Evolutionary conservation across 2,888 invertebrate genomes (phyloP).

Genomic region (Phrixothrix hirtus): DNA sequence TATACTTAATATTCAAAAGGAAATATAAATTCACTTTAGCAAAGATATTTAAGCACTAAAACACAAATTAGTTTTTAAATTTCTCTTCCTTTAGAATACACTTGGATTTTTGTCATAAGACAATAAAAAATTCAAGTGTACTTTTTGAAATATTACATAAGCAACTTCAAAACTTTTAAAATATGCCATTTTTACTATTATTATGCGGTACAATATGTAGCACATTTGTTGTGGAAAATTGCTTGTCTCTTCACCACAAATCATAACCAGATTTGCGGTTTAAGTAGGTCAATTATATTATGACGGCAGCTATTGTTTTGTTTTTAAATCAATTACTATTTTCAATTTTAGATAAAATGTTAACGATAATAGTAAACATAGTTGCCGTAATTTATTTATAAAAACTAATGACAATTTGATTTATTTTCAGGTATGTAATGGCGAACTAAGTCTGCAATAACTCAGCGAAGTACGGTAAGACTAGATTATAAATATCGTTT

Average conservation of each 20-base stretch:
- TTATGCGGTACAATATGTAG: constrained; percentile 7
- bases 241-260: constrained; percentile 21
- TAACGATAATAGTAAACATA: too few relatives aligned
- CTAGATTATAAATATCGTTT: constrained; percentile 8
- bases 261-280: constrained; percentile 25
- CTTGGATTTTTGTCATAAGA: too few relatives aligned
- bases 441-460: not conserved
- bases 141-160: too few relatives aligned
- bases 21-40: too few relatives aligned
- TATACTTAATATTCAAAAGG: too few relatives aligned
- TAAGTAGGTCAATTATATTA: constrained; percentile 25
- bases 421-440: constrained; percentile 19
- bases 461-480: constrained; percentile 2
- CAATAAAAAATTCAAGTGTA: too few relatives aligned
- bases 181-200: not conserved
- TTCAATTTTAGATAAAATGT: not conserved
- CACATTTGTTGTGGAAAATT: constrained; percentile 12
- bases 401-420: too few relatives aligned
- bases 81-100: too few relatives aligned
- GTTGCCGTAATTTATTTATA: too few relatives aligned
- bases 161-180: not conserved
- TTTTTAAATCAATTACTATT: too few relatives aligned
- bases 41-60: too few relatives aligned
- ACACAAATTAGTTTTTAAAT: too few relatives aligned
- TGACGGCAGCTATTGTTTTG: constrained; percentile 20